A percentile compares a stretch with the other conserved stretches of the same genome.
These are phyloP conservation scores for Drosophila quadrilineata DNA, from an alignment of 1,140 invertebrate genomes.

Conservation along the genomic window DNA sequence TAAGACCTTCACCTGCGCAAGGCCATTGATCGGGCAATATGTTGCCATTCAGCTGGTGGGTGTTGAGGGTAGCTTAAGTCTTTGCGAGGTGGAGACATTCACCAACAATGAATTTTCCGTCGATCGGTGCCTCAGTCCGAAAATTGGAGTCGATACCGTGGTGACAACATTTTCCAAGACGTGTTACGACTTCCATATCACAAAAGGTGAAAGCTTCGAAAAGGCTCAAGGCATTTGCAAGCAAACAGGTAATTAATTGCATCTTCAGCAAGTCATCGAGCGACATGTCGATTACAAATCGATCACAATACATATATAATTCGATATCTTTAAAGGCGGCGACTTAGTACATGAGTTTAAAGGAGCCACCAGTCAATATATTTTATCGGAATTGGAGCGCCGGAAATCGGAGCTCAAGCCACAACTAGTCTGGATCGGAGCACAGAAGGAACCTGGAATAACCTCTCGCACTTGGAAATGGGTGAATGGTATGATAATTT, in stretches of 20 bases:
- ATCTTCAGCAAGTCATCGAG: not conserved
- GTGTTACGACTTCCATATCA: conserved; percentile 93
- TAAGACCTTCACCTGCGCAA: conserved; percentile 93
- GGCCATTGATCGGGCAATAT: conserved; percentile 91
- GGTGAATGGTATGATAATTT: conserved; percentile 88
- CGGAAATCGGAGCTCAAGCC: conserved; percentile 90
- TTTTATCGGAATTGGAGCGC: conserved; percentile 90
- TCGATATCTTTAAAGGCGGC: conserved; percentile 82
- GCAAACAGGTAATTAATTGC: conserved; percentile 82
- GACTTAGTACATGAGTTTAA: conserved; percentile 88
- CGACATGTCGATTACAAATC: not conserved
- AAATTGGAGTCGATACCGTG: conserved; percentile 87
- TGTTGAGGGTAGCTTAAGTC: conserved; percentile 92
- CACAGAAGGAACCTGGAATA: conserved; percentile 91
- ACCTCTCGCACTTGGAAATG: conserved; percentile 93
- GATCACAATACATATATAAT: not conserved
- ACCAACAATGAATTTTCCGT: conserved; percentile 94
- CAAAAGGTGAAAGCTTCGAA: conserved; percentile 90
- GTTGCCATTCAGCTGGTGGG: conserved; percentile 95
- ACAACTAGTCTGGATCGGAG: conserved; percentile 95
- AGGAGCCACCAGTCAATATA: conserved; percentile 87
- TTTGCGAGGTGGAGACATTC: conserved; percentile 96
- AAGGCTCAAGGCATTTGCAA: conserved; percentile 89
- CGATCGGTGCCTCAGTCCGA: conserved; percentile 87
- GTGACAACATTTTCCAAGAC: conserved; percentile 91